A percentile compares a stretch with the other conserved stretches of the same genome.
Evolutionary conservation across 2,888 invertebrate genomes (phyloP).

Genomic region (Epirrhoe tristata): DNA sequence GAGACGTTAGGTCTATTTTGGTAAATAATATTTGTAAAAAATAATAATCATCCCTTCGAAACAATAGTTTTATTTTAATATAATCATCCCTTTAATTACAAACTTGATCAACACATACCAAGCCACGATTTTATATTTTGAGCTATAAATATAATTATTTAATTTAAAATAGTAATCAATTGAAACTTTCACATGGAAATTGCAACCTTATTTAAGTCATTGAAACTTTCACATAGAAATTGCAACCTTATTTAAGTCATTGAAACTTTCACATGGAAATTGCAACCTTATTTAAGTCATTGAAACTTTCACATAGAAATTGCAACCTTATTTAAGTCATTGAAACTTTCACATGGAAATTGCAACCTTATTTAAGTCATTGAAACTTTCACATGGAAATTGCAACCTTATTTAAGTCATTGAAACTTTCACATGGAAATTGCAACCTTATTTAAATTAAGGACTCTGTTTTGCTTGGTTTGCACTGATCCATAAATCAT

Average conservation of each 20-base stretch:
- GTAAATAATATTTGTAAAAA: constrained; percentile 29
- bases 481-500: constrained; percentile 19
- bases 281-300: background rate
- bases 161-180: background rate
- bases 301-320: too few relatives aligned
- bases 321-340: background rate
- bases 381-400: too few relatives aligned
- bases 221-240: too few relatives aligned
- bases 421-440: background rate
- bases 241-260: background rate
- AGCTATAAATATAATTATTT: background rate
- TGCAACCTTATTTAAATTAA: background rate
- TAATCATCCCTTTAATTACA: constrained; percentile 56
- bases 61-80: constrained; percentile 62
- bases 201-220: background rate
- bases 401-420: too few relatives aligned
- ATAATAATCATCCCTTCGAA: constrained; percentile 49
- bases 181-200: too few relatives aligned
- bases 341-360: too few relatives aligned
- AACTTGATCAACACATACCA: constrained; percentile 44
- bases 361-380: too few relatives aligned
- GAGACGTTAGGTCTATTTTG: constrained; percentile 33
- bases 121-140: background rate
- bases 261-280: too few relatives aligned
- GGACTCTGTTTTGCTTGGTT: background rate